A percentile compares a stretch with the other conserved stretches of the same genome.
These are phyloP conservation scores for Cephalopterus ornatus DNA, from an alignment of 2,113 vertebrate genomes.

Conservation along the genomic window DNA sequence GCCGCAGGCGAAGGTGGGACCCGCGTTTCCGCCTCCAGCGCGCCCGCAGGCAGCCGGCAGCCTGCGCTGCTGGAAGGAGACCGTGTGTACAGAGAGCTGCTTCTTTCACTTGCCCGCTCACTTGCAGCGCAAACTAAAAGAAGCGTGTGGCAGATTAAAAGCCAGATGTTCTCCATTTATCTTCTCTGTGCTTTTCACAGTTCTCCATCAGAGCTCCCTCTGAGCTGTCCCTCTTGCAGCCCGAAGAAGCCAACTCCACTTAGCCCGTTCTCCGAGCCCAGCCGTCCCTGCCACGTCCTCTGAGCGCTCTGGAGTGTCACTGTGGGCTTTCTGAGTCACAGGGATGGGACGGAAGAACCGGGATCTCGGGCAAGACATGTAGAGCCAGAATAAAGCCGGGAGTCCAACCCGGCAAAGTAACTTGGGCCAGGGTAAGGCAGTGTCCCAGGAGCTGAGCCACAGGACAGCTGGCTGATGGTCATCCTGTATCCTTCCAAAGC, in stretches of 20 bases:
- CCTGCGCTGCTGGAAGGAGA: too few relatives aligned
- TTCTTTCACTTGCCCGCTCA: fast-evolving
- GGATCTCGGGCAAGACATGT: fast-evolving
- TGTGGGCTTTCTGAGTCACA: fast-evolving
- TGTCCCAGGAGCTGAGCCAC: too few relatives aligned
- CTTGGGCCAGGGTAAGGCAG: fast-evolving
- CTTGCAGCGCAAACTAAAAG: background rate
- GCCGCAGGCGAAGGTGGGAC: background rate
- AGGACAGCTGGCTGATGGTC: too few relatives aligned
- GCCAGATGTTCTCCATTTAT: background rate
- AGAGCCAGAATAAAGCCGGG: too few relatives aligned
- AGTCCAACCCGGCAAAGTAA: background rate
- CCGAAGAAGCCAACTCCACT: fast-evolving
- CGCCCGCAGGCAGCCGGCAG: fast-evolving
- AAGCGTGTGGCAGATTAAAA: too few relatives aligned
- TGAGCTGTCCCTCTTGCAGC: background rate
- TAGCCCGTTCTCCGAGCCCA: fast-evolving
- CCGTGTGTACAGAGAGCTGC: too few relatives aligned
- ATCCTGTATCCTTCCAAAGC: fast-evolving
- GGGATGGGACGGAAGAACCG: fast-evolving
- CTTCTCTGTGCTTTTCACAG: background rate
- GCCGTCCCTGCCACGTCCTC: too few relatives aligned
- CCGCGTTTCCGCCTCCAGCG: fast-evolving
- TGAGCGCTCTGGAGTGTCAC: fast-evolving
- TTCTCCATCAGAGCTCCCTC: fast-evolving